phyloP scores from a whole-genome alignment of 2,797 vertebrate species.

The Falco peregrinus region DNA sequence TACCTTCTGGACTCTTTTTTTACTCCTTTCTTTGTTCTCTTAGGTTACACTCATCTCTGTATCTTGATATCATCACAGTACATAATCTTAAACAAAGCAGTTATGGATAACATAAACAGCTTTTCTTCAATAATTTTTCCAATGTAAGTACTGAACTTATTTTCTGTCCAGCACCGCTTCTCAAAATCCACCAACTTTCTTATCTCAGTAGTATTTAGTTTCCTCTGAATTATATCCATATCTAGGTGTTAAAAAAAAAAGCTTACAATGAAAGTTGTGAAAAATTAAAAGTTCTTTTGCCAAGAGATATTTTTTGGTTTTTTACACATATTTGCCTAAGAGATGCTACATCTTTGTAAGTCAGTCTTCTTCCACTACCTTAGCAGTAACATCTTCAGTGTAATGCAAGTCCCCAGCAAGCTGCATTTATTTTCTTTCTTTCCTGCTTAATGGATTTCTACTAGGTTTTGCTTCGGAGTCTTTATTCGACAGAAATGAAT shows the following conservation, averaged over 20 bases:
- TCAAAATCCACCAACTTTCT: background rate
- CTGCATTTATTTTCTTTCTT: background rate
- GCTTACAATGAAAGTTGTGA: background rate
- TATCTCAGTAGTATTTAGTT: background rate
- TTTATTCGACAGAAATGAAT: background rate
- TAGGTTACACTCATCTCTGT: background rate
- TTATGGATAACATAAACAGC: background rate
- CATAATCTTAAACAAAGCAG: background rate
- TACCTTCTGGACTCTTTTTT: background rate
- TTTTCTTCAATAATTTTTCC: background rate
- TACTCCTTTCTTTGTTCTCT: background rate
- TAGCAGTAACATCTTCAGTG: background rate
- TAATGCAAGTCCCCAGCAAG: background rate
- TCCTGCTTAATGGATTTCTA: background rate
- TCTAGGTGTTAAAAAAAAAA: background rate
- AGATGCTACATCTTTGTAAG: background rate
- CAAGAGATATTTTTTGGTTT: rapidly evolving
- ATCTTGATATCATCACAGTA: background rate
- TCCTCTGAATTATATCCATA: background rate
- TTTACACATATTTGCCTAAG: background rate
- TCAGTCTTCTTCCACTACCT: background rate
- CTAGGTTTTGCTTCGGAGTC: background rate
- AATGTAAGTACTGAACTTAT: background rate
- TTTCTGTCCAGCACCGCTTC: background rate
- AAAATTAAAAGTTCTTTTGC: background rate